A percentile compares a stretch with the other conserved stretches of the same genome.
phyloP scores from a whole-genome alignment of 2,888 invertebrate genomes.

The Phragmatobia fuliginosa region DNA sequence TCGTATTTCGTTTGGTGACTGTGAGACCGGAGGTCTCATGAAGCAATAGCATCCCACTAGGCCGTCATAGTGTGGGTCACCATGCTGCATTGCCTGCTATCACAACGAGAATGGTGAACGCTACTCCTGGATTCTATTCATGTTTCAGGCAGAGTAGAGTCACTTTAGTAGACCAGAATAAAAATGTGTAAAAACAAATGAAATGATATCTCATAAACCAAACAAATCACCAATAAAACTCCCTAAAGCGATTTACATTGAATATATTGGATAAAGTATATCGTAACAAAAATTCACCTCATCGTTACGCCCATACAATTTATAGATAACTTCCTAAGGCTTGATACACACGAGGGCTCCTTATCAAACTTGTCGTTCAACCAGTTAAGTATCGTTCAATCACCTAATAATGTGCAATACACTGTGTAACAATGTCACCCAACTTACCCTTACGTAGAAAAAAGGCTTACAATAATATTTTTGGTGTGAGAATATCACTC shows the following conservation, averaged over 20 bases:
- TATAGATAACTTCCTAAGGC: constrained; percentile 48
- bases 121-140: too few relatives aligned
- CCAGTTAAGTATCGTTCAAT: constrained; percentile 83
- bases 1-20: too few relatives aligned
- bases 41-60: too few relatives aligned
- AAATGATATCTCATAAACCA: not conserved
- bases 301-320: constrained; percentile 42
- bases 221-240: constrained; percentile 1
- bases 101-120: too few relatives aligned
- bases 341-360: constrained; percentile 74
- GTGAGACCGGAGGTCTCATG: too few relatives aligned
- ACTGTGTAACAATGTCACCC: constrained; percentile 85
- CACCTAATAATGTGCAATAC: constrained; percentile 86
- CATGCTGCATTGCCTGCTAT: too few relatives aligned
- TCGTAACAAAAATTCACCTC: constrained; percentile 15
- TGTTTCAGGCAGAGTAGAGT: too few relatives aligned
- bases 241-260: not conserved
- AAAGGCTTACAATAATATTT: constrained; percentile 48
- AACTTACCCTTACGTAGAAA: constrained; percentile 62
- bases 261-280: constrained; percentile 12
- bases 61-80: too few relatives aligned
- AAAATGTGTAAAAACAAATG: too few relatives aligned
- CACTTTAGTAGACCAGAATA: too few relatives aligned
- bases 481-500: constrained; percentile 44
- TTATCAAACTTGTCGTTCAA: constrained; percentile 82